Evolutionary conservation across 2,113 vertebrate genomes (phyloP).

Genomic region (Polypterus senegalus): DNA sequence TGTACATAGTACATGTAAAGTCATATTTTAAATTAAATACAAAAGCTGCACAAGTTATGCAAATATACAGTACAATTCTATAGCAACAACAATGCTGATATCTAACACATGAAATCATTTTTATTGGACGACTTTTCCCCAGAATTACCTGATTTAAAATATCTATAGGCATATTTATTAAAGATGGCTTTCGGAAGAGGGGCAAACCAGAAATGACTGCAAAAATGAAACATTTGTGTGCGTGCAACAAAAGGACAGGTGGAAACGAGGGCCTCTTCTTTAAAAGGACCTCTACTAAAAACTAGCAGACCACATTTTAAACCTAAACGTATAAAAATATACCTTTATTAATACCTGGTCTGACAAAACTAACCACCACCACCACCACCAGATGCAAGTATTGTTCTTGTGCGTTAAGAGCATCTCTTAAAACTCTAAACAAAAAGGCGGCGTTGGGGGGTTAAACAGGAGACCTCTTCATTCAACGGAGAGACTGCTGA

Average conservation of each 20-base stretch:
- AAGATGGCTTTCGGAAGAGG: constrained; percentile 52
- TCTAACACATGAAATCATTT: constrained; percentile 63
- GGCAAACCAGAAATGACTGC: constrained; percentile 28
- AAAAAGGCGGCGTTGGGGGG: no score
- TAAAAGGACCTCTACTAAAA: not conserved
- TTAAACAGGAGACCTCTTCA: not conserved
- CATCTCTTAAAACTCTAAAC: constrained; percentile 16
- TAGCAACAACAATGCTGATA: constrained; percentile 34
- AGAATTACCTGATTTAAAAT: constrained; percentile 48
- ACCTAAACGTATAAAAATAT: constrained; percentile 41
- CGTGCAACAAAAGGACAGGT: not conserved
- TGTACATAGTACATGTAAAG: constrained; percentile 73
- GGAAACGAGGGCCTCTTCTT: not conserved
- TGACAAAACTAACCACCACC: constrained; percentile 24
- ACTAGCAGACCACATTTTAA: not conserved
- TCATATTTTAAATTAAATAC: constrained; percentile 54
- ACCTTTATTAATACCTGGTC: constrained; percentile 33
- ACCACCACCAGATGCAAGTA: constrained; percentile 34
- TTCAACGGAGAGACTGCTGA: no score
- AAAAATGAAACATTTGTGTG: not conserved
- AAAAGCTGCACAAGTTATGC: constrained; percentile 51
- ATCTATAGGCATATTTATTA: constrained; percentile 38
- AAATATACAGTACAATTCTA: constrained; percentile 70
- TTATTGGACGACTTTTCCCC: constrained; percentile 42
- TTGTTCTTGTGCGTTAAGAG: constrained; percentile 44